Base-by-base conservation (phyloP, 92 coral and sea anemone genomes). In the Chrysogorgia sp. region DNA sequence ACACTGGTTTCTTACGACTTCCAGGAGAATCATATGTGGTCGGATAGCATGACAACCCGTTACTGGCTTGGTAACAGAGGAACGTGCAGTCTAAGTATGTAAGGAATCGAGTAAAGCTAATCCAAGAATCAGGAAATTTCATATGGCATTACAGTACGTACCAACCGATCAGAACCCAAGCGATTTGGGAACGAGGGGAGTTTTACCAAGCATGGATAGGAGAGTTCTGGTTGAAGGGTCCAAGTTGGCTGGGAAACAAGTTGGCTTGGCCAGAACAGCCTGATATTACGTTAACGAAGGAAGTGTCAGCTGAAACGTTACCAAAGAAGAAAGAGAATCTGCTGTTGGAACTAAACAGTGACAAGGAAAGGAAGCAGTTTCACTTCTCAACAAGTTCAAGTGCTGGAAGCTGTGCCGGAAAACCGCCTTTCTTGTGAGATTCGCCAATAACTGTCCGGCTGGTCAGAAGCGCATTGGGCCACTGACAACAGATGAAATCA, bases 401-500 rank as follows among this genome's bases (percentile, higher is more conserved):
- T 69, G 48, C 40, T 69, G 41, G 76, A 69, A 48, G 43, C 20
- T 69, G 0, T 60, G 45, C 3, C 23, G 60, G 2, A 29, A 45
- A 13, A 69, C 76, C 0, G 60, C 76, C 14, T 45, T n/a, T 43
- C 26, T 69, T 2, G 2, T 45, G 41, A 12, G 76, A 30, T 69
- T 69, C 25, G 13, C 14, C 9, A 14, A 28, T 25, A n/a, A n/a
- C n/a, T 49, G 76, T n/a, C 14, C 21, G 1, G 24, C 25, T 1
- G 69, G 79, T 25, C 22, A 7, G 15, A 57, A 48, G 25, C 67
- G 61, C 14, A 56, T 2, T 10, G 88, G 83, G 0, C 83, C 78
- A 65, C 43, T 83, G 57, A 79, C 66, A 37, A 83, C 80, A 26
- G 65, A 58, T 0, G 88, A 87, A 40, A 31, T 87, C 20, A 12